These are phyloP conservation scores for Candidula unifasciata DNA, from an alignment of 2,888 invertebrate species.

Conservation along the genomic window DNA sequence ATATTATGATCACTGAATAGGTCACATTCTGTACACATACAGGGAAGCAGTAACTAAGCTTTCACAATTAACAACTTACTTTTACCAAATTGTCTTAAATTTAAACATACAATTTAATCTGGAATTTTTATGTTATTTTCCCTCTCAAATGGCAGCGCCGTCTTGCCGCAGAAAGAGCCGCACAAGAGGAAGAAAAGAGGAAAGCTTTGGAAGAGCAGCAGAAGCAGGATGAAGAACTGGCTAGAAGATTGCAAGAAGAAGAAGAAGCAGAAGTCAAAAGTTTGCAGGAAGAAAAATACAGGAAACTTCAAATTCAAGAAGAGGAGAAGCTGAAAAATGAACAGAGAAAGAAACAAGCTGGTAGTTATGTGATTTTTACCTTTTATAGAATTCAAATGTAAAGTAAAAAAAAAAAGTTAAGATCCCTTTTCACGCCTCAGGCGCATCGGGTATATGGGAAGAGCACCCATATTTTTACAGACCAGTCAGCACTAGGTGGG, in stretches of 20 bases:
- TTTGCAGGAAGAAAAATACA: slow-evolving; percentile 68
- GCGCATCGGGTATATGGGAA: no score
- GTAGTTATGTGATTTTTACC: background rate
- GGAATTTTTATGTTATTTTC: background rate
- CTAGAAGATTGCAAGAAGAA: slow-evolving; percentile 57
- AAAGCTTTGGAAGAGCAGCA: slow-evolving; percentile 61
- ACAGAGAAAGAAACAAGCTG: slow-evolving; percentile 38
- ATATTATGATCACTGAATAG: no score
- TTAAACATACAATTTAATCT: background rate
- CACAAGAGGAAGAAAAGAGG: slow-evolving; percentile 55
- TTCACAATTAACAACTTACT: background rate
- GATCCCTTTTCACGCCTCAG: no score
- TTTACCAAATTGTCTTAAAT: background rate
- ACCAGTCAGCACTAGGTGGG: no score
- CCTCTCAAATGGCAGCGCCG: background rate
- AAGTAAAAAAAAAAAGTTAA: no score
- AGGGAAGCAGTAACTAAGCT: no score
- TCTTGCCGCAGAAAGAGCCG: slow-evolving; percentile 34
- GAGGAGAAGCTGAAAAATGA: slow-evolving; percentile 60
- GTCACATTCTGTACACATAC: no score
- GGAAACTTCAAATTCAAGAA: slow-evolving; percentile 64
- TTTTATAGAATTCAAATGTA: background rate
- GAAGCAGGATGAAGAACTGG: slow-evolving; percentile 56
- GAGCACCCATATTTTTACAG: no score
- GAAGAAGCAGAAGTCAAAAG: slow-evolving; percentile 70